A percentile compares a stretch with the other conserved stretches of the same genome.
phyloP scores from a whole-genome alignment of 1,140 invertebrate genomes.

The Drosophila rufa region DNA sequence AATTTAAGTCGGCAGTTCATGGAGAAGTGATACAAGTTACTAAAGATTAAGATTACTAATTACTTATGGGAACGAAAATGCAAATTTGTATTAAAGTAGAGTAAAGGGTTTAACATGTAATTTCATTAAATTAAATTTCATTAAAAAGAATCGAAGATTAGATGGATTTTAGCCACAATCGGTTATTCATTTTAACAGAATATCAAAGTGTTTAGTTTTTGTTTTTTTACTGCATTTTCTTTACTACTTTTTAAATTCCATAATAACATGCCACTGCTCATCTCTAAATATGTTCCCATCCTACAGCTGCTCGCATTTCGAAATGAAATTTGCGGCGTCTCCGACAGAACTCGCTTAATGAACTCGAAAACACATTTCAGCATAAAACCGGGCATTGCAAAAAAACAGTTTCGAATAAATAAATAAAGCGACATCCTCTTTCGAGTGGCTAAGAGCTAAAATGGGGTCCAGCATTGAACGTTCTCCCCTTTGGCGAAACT shows the following conservation, averaged over 20 bases:
- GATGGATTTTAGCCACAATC: no score
- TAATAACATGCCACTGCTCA: background rate
- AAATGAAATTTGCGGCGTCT: slow-evolving; percentile 31
- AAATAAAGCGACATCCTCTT: slow-evolving; percentile 72
- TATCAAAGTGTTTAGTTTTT: background rate
- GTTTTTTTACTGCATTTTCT: background rate
- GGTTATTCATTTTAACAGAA: background rate
- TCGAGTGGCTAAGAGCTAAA: slow-evolving; percentile 48
- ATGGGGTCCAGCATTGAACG: slow-evolving; percentile 16
- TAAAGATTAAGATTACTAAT: background rate
- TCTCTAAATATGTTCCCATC: background rate
- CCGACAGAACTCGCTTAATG: slow-evolving; percentile 54
- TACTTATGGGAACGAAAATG: no score
- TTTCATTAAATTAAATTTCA: background rate
- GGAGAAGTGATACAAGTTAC: no score
- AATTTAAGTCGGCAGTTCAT: background rate
- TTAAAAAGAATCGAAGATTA: background rate
- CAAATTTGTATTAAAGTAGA: background rate
- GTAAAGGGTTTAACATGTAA: no score
- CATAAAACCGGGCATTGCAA: slow-evolving; percentile 28
- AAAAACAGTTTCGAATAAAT: slow-evolving; percentile 46
- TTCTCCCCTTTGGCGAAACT: slow-evolving; percentile 50
- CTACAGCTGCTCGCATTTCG: background rate
- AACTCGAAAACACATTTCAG: slow-evolving; percentile 58
- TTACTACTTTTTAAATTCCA: background rate